phyloP scores from a whole-genome alignment of 2,888 invertebrate species.

The Tinea trinotella region DNA sequence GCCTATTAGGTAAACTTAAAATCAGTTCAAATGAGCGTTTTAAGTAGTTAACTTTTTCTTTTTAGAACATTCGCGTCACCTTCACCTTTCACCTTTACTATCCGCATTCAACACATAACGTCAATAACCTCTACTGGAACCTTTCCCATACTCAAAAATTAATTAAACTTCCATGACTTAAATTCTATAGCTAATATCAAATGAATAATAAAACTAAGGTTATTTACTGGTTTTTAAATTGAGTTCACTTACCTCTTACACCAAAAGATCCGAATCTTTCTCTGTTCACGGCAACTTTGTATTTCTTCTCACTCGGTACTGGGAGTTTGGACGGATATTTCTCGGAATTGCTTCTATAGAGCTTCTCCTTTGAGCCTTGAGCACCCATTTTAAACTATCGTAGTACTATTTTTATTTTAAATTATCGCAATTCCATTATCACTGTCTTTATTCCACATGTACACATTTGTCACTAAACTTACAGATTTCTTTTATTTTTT shows the following conservation, averaged over 20 bases:
- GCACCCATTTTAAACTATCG: constrained; percentile 76
- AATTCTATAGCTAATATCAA: background rate
- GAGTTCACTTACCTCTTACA: constrained; percentile 70
- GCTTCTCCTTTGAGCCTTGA: constrained; percentile 83
- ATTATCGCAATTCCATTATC: constrained; percentile 15
- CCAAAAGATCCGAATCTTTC: constrained; percentile 80
- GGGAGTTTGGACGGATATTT: constrained; percentile 70
- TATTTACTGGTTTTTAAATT: background rate
- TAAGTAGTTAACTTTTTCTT: background rate
- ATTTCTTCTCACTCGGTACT: constrained; percentile 70
- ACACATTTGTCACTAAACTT: constrained; percentile 8
- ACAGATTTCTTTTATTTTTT: background rate
- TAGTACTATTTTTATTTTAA: background rate
- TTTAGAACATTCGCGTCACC: background rate
- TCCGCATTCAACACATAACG: background rate
- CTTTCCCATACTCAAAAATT: background rate
- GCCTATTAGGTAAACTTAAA: too few species aligned
- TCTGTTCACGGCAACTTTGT: constrained; percentile 73
- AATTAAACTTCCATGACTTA: background rate
- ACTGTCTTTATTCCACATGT: background rate
- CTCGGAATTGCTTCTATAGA: constrained; percentile 77
- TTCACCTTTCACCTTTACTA: constrained; percentile 1
- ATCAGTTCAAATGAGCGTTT: too few species aligned
- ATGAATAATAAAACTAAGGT: background rate
- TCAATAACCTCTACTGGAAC: background rate